Evolutionary conservation across 2,888 invertebrate genomes (phyloP).

Genomic region (Drosophila buzzatii): DNA sequence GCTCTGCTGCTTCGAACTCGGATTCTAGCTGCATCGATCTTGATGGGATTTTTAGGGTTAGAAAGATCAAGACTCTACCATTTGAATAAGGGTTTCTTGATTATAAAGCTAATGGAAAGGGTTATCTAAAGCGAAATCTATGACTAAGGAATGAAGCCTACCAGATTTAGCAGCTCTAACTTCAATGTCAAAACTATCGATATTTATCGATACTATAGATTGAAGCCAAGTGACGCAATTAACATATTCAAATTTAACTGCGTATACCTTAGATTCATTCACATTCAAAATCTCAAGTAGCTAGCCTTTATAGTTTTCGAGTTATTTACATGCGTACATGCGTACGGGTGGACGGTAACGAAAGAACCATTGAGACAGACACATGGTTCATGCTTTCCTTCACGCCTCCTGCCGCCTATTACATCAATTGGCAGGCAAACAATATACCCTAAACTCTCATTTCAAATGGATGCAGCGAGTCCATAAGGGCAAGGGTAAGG

Average conservation of each 20-base stretch:
- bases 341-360: no score
- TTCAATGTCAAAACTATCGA: background rate
- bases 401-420: constrained; percentile 3
- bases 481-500: constrained; percentile 9
- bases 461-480: constrained; percentile 3
- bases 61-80: background rate
- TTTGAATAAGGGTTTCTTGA: accelerated
- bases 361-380: background rate
- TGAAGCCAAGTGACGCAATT: accelerated
- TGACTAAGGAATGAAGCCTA: background rate
- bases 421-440: constrained; percentile 6
- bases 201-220: background rate
- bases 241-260: background rate
- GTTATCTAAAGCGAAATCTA: background rate
- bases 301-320: background rate
- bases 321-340: background rate
- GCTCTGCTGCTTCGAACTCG: background rate
- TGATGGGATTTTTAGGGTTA: no score
- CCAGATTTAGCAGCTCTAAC: no score
- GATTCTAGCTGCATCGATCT: background rate
- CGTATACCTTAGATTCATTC: background rate
- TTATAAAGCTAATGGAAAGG: background rate
- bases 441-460: background rate
- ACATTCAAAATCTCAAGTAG: background rate
- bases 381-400: background rate